Evolutionary conservation across 1,140 invertebrate species (phyloP).

Genomic region (Colletes latitarsis): DNA sequence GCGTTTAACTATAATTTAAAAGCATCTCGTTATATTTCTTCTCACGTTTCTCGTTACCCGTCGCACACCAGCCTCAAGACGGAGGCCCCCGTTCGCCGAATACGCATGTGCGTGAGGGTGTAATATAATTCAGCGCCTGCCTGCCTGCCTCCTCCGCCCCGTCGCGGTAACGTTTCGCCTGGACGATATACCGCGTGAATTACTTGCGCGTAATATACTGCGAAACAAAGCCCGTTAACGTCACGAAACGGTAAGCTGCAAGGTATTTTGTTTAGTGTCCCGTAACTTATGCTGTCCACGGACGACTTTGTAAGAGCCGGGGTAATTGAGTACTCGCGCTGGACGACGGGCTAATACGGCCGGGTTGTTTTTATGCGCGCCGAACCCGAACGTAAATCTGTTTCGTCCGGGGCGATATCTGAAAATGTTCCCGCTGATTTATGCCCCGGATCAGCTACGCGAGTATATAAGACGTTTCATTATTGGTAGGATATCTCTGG

Average conservation of each 20-base stretch:
- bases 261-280: conserved; percentile 46
- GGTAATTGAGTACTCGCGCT: conserved; percentile 43
- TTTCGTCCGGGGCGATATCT: conserved; percentile 32
- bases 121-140: conserved; percentile 32
- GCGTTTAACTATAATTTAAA: conserved; percentile 44
- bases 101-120: conserved; percentile 6
- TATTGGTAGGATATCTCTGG: neutral
- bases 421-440: conserved; percentile 29
- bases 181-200: conserved; percentile 32
- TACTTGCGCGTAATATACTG: conserved; percentile 46
- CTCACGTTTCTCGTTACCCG: conserved; percentile 37
- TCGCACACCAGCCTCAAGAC: neutral
- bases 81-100: neutral
- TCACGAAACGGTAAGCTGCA: conserved; percentile 36
- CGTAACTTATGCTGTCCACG: conserved; percentile 48
- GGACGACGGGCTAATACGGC: conserved; percentile 37
- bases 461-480: neutral
- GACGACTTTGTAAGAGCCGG: conserved; percentile 35
- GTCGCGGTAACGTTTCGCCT: neutral
- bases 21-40: conserved; percentile 50
- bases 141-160: neutral
- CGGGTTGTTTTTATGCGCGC: conserved; percentile 28
- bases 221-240: conserved; percentile 49
- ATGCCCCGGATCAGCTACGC: conserved; percentile 6
- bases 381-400: conserved; percentile 37